Evolutionary conservation across 2,888 invertebrate species (phyloP).

Genomic region (Chromoteleia sp.): DNA sequence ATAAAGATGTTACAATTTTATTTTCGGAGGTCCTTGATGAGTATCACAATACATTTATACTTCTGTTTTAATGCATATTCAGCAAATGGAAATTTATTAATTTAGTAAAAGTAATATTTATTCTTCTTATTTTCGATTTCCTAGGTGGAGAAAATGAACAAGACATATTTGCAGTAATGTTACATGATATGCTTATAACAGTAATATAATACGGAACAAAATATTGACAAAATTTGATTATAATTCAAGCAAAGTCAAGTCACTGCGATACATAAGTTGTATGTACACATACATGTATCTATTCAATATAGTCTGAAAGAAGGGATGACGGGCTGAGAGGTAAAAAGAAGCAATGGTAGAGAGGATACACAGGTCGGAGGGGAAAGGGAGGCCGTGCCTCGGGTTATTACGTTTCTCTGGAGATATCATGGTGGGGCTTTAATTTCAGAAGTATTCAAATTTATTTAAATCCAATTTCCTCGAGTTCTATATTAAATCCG

Average conservation of each 20-base stretch:
- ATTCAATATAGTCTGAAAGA: slow-evolving; percentile 75
- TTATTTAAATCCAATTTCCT: slow-evolving; percentile 83
- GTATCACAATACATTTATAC: no score
- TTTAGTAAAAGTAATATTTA: not conserved
- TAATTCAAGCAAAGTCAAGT: slow-evolving; percentile 65
- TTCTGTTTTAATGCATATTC: no score
- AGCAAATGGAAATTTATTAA: no score
- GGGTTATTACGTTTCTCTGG: slow-evolving; percentile 82
- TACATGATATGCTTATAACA: slow-evolving; percentile 45
- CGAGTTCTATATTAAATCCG: slow-evolving; percentile 81
- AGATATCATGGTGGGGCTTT: slow-evolving; percentile 82
- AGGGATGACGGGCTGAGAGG: slow-evolving; percentile 72
- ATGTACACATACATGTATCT: slow-evolving; percentile 63
- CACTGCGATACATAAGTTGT: slow-evolving; percentile 58
- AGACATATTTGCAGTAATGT: slow-evolving; percentile 27
- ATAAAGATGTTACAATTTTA: no score
- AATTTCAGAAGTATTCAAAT: slow-evolving; percentile 84
- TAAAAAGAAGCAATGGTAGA: slow-evolving; percentile 66
- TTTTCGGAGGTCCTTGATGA: no score
- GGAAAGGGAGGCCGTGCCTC: slow-evolving; percentile 73
- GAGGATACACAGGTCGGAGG: slow-evolving; percentile 52
- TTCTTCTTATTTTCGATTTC: slow-evolving; percentile 15
- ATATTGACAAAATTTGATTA: slow-evolving; percentile 68
- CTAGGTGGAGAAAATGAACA: slow-evolving; percentile 17
- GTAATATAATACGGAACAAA: slow-evolving; percentile 59